phyloP scores from a whole-genome alignment of 2,888 invertebrate genomes.

The Patella depressa region DNA sequence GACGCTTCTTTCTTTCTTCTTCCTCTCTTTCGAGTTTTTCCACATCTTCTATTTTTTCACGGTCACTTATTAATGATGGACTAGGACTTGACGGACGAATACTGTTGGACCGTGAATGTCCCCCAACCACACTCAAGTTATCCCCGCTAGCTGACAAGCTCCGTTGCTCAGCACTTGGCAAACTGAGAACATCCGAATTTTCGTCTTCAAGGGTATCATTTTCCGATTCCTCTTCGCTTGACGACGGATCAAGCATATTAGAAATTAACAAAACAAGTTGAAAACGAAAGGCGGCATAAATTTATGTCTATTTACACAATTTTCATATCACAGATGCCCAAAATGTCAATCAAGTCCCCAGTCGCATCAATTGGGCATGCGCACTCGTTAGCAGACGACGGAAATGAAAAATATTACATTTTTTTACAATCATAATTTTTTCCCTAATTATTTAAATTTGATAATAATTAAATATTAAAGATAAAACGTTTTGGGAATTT shows the following conservation, averaged over 20 bases:
- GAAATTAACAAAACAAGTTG: constrained; percentile 13
- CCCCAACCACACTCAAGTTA: constrained; percentile 65
- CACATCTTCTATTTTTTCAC: constrained; percentile 73
- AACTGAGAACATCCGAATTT: constrained; percentile 67
- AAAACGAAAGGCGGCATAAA: constrained; percentile 1
- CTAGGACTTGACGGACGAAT: constrained; percentile 90
- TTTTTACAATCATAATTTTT: background rate
- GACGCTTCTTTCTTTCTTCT: constrained; percentile 92
- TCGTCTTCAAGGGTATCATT: constrained; percentile 81
- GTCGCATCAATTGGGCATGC: constrained; percentile 35
- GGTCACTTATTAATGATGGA: constrained; percentile 91
- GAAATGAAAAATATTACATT: constrained; percentile 23
- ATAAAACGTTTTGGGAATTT: background rate
- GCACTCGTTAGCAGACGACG: constrained; percentile 42
- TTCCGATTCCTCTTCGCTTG: constrained; percentile 95
- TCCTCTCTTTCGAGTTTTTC: constrained; percentile 96
- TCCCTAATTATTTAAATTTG: background rate
- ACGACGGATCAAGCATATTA: constrained; percentile 93
- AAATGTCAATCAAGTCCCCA: constrained; percentile 19
- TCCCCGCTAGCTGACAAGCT: constrained; percentile 70
- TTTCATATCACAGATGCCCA: constrained; percentile 12
- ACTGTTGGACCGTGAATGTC: constrained; percentile 73
- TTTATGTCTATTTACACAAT: background rate
- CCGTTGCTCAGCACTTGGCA: constrained; percentile 68
- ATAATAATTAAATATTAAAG: background rate